Evolutionary conservation across 2,113 vertebrate species (phyloP).

Genomic region (Oncorhynchus nerka): DNA sequence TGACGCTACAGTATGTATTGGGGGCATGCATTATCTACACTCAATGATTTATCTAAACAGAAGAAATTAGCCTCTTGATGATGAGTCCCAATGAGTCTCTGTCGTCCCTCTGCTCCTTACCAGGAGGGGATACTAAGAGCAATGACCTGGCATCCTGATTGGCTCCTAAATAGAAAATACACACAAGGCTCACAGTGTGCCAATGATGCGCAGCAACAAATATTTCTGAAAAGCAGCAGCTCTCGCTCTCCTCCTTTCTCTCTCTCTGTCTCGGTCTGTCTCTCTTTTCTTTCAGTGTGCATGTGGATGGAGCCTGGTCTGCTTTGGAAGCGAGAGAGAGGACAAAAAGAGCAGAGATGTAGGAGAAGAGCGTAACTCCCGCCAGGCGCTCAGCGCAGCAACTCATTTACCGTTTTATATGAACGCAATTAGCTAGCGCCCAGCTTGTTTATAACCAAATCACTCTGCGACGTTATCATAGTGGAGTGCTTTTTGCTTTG

Average conservation of each 20-base stretch:
- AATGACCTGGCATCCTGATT: constrained; percentile 18
- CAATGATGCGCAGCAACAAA: constrained; percentile 11
- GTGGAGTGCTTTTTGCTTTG: neutral
- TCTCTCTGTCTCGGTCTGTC: neutral
- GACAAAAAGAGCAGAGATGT: neutral
- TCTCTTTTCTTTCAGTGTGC: neutral
- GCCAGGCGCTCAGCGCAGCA: neutral
- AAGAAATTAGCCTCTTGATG: no score
- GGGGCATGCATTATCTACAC: no score
- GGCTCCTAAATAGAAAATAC: constrained; percentile 24
- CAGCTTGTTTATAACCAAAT: constrained; percentile 28
- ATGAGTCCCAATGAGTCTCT: no score
- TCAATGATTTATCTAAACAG: neutral
- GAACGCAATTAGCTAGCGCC: constrained; percentile 26
- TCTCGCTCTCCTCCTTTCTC: neutral
- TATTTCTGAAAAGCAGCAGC: constrained; percentile 6
- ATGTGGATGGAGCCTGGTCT: constrained; percentile 4
- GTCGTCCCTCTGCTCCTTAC: no score
- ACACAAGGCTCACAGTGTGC: neutral
- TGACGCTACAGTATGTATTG: no score
- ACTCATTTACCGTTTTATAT: constrained; percentile 24
- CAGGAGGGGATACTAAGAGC: neutral
- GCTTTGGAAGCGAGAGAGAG: neutral
- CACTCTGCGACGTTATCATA: neutral
- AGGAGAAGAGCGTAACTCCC: neutral